Evolutionary conservation across 2,113 vertebrate genomes (phyloP).

Genomic region (Cephalophus harveyi): DNA sequence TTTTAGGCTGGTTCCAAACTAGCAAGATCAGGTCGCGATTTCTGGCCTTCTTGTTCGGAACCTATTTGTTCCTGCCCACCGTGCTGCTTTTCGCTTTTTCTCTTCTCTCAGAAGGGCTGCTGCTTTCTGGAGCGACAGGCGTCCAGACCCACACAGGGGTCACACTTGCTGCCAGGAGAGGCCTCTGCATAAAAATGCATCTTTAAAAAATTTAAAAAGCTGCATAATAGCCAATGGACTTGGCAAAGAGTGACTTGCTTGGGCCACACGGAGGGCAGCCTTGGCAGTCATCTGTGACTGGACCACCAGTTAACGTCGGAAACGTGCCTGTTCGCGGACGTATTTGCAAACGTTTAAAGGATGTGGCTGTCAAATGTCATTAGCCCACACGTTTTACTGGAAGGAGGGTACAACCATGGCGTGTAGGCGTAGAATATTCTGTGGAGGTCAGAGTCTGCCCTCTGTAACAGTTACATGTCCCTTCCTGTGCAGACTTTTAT

Average conservation of each 20-base stretch:
- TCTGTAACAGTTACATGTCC: neutral
- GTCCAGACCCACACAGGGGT: neutral
- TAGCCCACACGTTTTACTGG: neutral
- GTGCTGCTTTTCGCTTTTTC: neutral
- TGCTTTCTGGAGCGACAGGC: neutral
- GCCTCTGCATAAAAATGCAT: slow-evolving; percentile 26
- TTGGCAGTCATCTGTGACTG: slow-evolving; percentile 34
- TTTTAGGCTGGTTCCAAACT: neutral
- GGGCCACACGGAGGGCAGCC: neutral
- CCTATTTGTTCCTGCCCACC: neutral
- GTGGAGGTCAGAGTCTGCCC: neutral
- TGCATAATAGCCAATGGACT: neutral
- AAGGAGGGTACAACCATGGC: neutral
- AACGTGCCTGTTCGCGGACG: neutral
- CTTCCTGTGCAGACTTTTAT: neutral
- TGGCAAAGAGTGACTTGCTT: slow-evolving; percentile 42
- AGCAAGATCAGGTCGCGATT: neutral
- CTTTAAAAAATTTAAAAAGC: neutral
- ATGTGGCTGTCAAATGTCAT: slow-evolving; percentile 57
- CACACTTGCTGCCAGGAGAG: slow-evolving; percentile 19
- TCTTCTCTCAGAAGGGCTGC: neutral
- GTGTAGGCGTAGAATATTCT: neutral
- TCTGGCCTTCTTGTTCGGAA: neutral
- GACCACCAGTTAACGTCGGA: slow-evolving; percentile 20
- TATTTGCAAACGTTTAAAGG: slow-evolving; percentile 43